Percentiles rank a stretch among this genome's conserved stretches.
phyloP scores from a whole-genome alignment of 2,113 vertebrate species.

The Oreotragus oreotragus region DNA sequence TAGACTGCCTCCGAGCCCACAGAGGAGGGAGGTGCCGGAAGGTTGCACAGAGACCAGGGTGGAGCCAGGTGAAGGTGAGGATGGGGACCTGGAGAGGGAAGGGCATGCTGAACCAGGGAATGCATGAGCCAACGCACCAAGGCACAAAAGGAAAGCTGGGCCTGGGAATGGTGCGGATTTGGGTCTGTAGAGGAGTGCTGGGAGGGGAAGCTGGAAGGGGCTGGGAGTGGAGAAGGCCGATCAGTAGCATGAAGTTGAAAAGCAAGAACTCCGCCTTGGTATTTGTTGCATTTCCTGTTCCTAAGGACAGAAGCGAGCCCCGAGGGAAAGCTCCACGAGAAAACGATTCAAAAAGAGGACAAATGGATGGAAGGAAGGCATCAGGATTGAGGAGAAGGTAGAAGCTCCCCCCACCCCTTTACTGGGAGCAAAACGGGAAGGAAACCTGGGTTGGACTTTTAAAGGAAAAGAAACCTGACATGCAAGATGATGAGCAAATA shows the following conservation, averaged over 20 bases:
- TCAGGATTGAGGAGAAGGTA: not conserved
- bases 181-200: not conserved
- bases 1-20: rapidly evolving
- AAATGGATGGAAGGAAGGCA: not conserved
- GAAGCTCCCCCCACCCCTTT: not conserved
- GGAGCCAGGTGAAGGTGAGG: not conserved
- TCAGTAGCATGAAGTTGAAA: rapidly evolving
- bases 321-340: rapidly evolving
- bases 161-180: rapidly evolving
- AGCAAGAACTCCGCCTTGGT: not conserved
- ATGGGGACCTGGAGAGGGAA: not conserved
- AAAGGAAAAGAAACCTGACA: not conserved
- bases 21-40: not conserved
- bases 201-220: not conserved
- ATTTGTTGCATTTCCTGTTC: not conserved
- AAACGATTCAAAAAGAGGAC: not conserved
- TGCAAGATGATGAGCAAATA: not conserved
- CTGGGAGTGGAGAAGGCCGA: not conserved
- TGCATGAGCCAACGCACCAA: rapidly evolving
- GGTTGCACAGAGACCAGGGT: not conserved
- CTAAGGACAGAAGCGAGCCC: too few relatives aligned
- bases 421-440: not conserved
- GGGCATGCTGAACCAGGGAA: not conserved
- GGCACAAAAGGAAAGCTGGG: not conserved
- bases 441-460: not conserved